These are phyloP conservation scores for Epistrophella euchroma DNA, from an alignment of 2,888 invertebrate genomes.

Conservation along the genomic window DNA sequence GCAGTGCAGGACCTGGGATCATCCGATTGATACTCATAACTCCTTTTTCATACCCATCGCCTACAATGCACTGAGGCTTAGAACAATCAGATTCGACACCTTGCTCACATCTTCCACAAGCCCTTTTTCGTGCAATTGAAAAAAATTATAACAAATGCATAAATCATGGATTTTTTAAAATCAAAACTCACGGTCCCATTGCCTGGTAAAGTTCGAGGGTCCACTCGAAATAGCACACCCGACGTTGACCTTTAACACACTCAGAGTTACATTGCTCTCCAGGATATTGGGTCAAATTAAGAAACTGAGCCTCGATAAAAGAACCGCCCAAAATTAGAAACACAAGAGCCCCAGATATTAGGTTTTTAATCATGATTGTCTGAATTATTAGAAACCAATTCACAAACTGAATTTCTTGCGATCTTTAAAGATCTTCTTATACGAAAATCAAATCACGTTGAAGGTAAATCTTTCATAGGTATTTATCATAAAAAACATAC, in stretches of 20 bases:
- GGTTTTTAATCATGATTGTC: neutral
- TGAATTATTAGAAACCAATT: neutral
- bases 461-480: neutral
- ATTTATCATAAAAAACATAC: neutral
- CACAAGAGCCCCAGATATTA: neutral
- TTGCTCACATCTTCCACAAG: conserved; percentile 84
- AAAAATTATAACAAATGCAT: neutral
- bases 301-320: neutral
- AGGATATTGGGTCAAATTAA: conserved; percentile 47
- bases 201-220: conserved; percentile 83
- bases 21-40: conserved; percentile 84
- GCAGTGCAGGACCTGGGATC: conserved; percentile 84
- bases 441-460: neutral
- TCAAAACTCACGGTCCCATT: conserved; percentile 81
- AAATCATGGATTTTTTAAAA: neutral
- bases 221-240: conserved; percentile 83
- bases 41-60: conserved; percentile 84
- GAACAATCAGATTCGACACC: conserved; percentile 82
- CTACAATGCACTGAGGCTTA: conserved; percentile 84
- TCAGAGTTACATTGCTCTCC: conserved; percentile 80
- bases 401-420: neutral
- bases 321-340: neutral
- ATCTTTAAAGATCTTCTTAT: neutral
- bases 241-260: conserved; percentile 76
- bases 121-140: conserved; percentile 78